Conservation (phyloP, 2,113 vertebrate species). For the Cyprinodon brontotheroides region DNA sequence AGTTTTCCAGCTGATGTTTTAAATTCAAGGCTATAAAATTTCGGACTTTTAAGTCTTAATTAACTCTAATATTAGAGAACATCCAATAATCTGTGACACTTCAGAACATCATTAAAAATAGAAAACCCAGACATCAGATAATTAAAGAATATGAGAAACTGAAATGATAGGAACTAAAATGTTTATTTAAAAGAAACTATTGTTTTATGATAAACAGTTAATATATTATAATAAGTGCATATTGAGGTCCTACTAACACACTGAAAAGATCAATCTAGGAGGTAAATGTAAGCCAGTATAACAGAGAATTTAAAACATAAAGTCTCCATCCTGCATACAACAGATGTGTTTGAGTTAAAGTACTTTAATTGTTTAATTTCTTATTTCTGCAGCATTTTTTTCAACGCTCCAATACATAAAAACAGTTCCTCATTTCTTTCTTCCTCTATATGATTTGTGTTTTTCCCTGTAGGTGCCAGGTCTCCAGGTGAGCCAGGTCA, state of each 20-base stretch:
- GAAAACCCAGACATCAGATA: no score
- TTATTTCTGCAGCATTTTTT: conserved; percentile 25
- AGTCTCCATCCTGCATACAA: background rate
- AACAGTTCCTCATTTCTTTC: conserved; percentile 46
- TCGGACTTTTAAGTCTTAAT: background rate
- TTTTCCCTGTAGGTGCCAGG: conserved; percentile 61
- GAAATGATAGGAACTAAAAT: no score
- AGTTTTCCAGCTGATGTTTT: no score
- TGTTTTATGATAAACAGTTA: no score
- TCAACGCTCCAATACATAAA: conserved; percentile 15
- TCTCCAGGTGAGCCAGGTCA: conserved; percentile 78
- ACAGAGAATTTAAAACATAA: no score
- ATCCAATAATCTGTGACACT: no score
- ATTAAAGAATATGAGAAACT: no score
- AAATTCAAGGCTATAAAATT: background rate
- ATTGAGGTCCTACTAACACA: background rate
- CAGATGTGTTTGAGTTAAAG: conserved; percentile 32
- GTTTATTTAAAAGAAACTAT: no score
- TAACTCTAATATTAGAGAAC: no score
- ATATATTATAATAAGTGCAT: background rate
- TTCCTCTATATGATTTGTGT: conserved; percentile 54
- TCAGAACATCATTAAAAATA: no score
- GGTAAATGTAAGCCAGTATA: background rate
- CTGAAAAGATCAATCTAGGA: background rate
- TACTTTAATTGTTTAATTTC: background rate